phyloP scores from a whole-genome alignment of 2,113 vertebrate genomes.

The Balaeniceps rex region DNA sequence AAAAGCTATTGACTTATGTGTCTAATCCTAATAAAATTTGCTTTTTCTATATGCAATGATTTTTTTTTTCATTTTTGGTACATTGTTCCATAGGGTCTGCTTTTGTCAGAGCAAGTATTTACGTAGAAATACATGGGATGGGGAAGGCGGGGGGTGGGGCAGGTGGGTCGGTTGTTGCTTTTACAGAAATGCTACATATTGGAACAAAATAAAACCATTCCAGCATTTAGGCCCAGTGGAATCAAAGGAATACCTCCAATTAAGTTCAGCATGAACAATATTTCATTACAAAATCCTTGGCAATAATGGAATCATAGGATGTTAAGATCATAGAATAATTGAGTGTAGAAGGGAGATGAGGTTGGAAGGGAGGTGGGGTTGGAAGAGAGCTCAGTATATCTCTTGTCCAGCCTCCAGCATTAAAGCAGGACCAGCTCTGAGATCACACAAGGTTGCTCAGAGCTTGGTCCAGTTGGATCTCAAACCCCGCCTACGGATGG shows the following conservation, averaged over 20 bases:
- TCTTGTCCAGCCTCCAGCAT: background rate
- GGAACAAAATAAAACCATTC: background rate
- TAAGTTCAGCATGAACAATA: background rate
- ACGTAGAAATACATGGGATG: background rate
- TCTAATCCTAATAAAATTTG: background rate
- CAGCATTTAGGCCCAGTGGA: background rate
- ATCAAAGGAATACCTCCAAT: background rate
- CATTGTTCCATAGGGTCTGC: background rate
- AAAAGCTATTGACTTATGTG: background rate
- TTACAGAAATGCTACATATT: background rate
- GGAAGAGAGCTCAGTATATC: background rate
- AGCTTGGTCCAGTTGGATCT: background rate
- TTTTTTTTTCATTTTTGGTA: background rate
- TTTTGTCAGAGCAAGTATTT: background rate
- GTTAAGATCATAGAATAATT: background rate
- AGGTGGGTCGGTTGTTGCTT: background rate
- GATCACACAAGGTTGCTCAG: background rate
- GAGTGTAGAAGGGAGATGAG: background rate
- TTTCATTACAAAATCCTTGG: background rate
- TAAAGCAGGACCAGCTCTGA: background rate
- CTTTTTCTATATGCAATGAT: background rate
- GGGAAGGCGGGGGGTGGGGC: fast-evolving
- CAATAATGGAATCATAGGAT: background rate
- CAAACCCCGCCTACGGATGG: background rate
- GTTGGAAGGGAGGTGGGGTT: background rate